A percentile compares a stretch with the other conserved stretches of the same genome.
Conservation (phyloP, 2,113 vertebrate species). For the Neopipo cinnamomea region DNA sequence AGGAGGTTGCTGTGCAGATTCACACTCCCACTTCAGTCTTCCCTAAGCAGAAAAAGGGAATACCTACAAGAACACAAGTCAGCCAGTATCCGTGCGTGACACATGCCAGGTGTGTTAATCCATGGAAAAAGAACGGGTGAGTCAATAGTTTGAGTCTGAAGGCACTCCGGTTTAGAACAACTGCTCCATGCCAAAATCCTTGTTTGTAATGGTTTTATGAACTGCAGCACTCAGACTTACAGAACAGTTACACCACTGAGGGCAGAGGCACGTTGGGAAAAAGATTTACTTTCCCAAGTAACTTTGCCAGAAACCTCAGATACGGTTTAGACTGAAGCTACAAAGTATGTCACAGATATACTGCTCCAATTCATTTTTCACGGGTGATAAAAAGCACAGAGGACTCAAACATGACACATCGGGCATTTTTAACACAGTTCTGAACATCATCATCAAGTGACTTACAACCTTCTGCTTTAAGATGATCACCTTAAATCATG, state of each 20-base stretch:
- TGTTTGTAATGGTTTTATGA: constrained; percentile 35
- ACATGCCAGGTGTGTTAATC: constrained; percentile 10
- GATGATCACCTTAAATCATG: neutral
- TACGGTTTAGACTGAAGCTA: constrained; percentile 34
- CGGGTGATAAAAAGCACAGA: neutral
- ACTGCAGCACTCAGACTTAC: neutral
- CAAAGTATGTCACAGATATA: neutral
- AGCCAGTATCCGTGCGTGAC: neutral
- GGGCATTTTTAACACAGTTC: neutral
- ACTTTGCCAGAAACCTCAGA: constrained; percentile 39
- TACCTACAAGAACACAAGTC: neutral
- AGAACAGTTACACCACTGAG: constrained; percentile 11
- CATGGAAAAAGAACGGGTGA: neutral
- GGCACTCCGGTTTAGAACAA: neutral
- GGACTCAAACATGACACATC: neutral
- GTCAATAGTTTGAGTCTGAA: constrained; percentile 17
- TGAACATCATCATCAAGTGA: neutral
- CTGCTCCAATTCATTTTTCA: constrained; percentile 9
- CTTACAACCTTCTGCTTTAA: neutral
- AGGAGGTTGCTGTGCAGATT: neutral
- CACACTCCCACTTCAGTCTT: fast-evolving
- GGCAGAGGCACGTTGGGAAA: neutral
- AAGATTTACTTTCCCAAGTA: constrained; percentile 26
- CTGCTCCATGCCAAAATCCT: neutral
- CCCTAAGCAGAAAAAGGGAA: neutral